Conservation (phyloP, 2,888 invertebrate genomes). For the Pedicia rivosa region DNA sequence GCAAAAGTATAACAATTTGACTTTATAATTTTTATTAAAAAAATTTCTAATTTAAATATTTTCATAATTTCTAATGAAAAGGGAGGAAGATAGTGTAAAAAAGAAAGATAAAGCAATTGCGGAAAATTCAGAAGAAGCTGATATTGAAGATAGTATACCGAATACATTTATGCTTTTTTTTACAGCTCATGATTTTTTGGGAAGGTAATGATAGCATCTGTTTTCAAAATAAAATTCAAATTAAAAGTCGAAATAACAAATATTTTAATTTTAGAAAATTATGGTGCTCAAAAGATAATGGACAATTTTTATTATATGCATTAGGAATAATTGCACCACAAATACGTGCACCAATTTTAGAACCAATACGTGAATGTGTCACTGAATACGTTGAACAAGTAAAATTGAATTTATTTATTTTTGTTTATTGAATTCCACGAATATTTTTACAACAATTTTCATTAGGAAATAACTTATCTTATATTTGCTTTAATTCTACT, state of each 20-base stretch:
- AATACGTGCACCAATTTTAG: constrained; percentile 46
- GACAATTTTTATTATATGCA: constrained; percentile 61
- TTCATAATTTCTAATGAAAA: constrained; percentile 18
- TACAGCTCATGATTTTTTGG: constrained; percentile 71
- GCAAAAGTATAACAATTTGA: constrained; percentile 32
- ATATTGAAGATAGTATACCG: constrained; percentile 42
- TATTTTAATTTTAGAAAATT: constrained; percentile 36
- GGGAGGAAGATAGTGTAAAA: constrained; percentile 50
- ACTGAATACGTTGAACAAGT: constrained; percentile 72
- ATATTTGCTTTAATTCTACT: background rate
- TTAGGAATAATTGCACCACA: constrained; percentile 58
- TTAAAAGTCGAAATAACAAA: constrained; percentile 6
- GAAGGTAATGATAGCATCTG: constrained; percentile 30
- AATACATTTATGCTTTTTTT: constrained; percentile 61
- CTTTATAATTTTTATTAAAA: too few relatives aligned
- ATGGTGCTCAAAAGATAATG: constrained; percentile 66
- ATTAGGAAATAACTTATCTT: background rate
- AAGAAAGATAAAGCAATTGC: constrained; percentile 19
- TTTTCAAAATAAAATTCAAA: background rate
- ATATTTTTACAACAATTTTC: constrained; percentile 30
- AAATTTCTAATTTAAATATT: background rate
- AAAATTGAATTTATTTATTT: too few relatives aligned
- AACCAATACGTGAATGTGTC: constrained; percentile 47
- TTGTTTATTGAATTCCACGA: constrained; percentile 4
- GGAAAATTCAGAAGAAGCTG: constrained; percentile 24